phyloP scores from a whole-genome alignment of 2,113 vertebrate species.

The Lepus timidus region DNA sequence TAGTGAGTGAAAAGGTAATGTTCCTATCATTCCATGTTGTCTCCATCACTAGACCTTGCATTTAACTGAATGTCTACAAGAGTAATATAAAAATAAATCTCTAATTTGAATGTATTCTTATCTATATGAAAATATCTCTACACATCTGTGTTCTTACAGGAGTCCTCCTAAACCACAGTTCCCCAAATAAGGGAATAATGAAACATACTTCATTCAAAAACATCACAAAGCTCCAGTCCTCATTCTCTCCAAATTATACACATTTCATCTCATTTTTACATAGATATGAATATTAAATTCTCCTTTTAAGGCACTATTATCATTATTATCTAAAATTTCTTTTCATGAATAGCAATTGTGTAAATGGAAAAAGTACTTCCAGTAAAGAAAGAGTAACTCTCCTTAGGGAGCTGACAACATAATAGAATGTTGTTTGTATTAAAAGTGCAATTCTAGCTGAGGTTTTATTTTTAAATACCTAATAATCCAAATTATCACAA shows the following conservation, averaged over 20 bases:
- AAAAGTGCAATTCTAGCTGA: constrained; percentile 77
- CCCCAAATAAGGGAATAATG: neutral
- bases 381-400: constrained; percentile 56
- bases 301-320: neutral
- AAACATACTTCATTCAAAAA: neutral
- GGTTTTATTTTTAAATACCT: constrained; percentile 79
- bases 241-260: neutral
- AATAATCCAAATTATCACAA: constrained; percentile 76
- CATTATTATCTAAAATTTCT: constrained; percentile 23
- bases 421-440: constrained; percentile 75
- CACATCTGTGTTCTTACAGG: fast-evolving
- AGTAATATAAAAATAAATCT: constrained; percentile 25
- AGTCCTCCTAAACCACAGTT: neutral
- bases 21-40: neutral
- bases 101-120: neutral
- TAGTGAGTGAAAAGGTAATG: constrained; percentile 20
- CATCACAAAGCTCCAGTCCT: neutral
- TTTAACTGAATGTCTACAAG: constrained; percentile 3
- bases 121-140: neutral
- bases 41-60: neutral
- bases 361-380: constrained; percentile 51
- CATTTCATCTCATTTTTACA: constrained; percentile 7
- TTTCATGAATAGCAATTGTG: constrained; percentile 42
- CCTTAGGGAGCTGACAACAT: constrained; percentile 68
- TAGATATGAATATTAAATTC: neutral